These are phyloP conservation scores for Sclerodermus sp. DNA, from an alignment of 2,888 invertebrate genomes.

Conservation along the genomic window DNA sequence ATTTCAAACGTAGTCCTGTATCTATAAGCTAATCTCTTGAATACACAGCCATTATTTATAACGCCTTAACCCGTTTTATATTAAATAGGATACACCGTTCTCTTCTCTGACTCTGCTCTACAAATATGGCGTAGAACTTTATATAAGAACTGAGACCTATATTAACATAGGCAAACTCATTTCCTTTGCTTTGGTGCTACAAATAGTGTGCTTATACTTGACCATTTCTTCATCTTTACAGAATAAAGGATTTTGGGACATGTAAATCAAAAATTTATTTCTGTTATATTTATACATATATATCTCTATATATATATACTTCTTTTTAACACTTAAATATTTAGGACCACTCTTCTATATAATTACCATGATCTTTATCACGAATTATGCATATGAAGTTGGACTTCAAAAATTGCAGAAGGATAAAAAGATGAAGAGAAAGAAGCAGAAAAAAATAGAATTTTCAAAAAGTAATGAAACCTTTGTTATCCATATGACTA, in stretches of 20 bases:
- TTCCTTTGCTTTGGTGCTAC: too few species aligned
- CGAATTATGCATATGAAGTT: conserved; percentile 34
- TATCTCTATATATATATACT: not conserved
- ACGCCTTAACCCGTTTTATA: not conserved
- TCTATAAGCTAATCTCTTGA: conserved; percentile 15
- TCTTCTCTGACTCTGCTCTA: too few species aligned
- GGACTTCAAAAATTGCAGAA: not conserved
- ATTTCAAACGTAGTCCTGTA: conserved; percentile 4
- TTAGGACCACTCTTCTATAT: conserved; percentile 38
- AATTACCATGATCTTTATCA: conserved; percentile 39
- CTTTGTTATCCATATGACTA: conserved; percentile 33
- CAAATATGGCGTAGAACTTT: too few species aligned
- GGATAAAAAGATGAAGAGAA: conserved; percentile 36
- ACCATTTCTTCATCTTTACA: too few species aligned
- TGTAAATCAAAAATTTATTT: not conserved
- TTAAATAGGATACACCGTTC: not conserved
- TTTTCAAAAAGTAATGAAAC: conserved; percentile 27
- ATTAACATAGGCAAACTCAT: too few species aligned
- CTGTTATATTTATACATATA: not conserved
- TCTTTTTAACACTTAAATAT: conserved; percentile 1
- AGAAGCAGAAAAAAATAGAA: conserved; percentile 34
- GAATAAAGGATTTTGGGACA: too few species aligned
- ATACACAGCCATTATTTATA: conserved; percentile 20
- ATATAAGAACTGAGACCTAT: too few species aligned
- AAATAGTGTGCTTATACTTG: too few species aligned